Evolutionary conservation across 2,888 invertebrate genomes (phyloP).

Genomic region (Megastigmus dorsalis): DNA sequence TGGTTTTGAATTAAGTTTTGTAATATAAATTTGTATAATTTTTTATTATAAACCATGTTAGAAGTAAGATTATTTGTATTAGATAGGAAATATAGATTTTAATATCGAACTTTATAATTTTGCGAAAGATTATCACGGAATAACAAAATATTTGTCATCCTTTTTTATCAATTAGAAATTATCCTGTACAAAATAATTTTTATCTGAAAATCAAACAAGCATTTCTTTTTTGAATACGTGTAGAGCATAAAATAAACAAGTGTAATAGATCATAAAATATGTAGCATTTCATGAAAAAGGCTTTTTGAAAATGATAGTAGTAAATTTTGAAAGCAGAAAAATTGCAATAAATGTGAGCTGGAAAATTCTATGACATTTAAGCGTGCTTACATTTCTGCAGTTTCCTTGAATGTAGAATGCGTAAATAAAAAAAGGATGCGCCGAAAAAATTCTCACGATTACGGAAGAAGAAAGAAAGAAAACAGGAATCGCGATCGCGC

Average conservation of each 20-base stretch:
- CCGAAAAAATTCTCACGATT: constrained; percentile 37
- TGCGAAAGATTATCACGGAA: constrained; percentile 30
- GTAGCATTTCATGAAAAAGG: too few relatives aligned
- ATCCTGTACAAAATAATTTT: neutral
- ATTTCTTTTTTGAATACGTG: constrained; percentile 1
- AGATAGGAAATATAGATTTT: constrained; percentile 33
- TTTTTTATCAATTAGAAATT: constrained; percentile 12
- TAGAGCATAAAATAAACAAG: neutral
- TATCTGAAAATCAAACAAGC: neutral
- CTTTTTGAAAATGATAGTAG: neutral
- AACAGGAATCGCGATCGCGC: constrained; percentile 35
- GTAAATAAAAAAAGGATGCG: constrained; percentile 15
- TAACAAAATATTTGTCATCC: constrained; percentile 16
- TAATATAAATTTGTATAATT: constrained; percentile 42
- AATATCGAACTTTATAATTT: constrained; percentile 26
- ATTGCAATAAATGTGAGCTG: constrained; percentile 11
- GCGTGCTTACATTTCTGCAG: neutral
- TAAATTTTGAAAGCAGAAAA: neutral
- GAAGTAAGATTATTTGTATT: constrained; percentile 22
- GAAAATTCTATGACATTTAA: constrained; percentile 14
- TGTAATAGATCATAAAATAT: neutral
- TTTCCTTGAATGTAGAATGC: neutral
- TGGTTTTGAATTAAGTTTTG: constrained; percentile 35
- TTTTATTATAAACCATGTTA: constrained; percentile 22
- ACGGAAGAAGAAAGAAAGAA: constrained; percentile 39